Conservation (phyloP, 1,140 invertebrate genomes). For the Zaprionus ghesquierei region DNA sequence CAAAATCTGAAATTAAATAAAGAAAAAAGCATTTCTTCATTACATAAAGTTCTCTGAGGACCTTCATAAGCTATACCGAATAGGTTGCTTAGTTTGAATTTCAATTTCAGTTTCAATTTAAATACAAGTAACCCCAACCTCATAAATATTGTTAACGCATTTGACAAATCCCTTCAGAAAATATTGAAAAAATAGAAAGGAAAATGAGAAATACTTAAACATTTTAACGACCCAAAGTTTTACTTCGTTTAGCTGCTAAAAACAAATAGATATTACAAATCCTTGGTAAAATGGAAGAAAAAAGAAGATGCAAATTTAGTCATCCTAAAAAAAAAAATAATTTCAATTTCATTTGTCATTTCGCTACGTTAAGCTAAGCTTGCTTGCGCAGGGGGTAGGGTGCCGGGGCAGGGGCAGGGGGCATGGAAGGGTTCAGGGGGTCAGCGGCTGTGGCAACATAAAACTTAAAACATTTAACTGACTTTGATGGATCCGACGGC, state of each 20-base stretch:
- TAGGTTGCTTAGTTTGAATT: too few species aligned
- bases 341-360: slow-evolving; percentile 79
- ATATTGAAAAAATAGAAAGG: neutral
- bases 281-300: neutral
- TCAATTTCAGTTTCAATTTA: too few species aligned
- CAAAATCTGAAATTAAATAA: too few species aligned
- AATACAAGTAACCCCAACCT: too few species aligned
- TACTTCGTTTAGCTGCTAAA: neutral
- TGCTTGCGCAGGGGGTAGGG: neutral
- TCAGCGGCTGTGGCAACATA: slow-evolving; percentile 35
- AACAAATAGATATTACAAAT: neutral
- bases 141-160: too few species aligned
- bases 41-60: too few species aligned
- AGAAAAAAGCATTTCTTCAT: too few species aligned
- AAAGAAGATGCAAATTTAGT: slow-evolving; percentile 20
- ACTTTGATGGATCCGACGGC: slow-evolving; percentile 70
- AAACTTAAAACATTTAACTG: slow-evolving; percentile 47
- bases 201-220: neutral
- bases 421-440: slow-evolving; percentile 7
- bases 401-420: neutral
- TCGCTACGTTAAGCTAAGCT: slow-evolving; percentile 53
- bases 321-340: slow-evolving; percentile 35
- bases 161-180: too few species aligned
- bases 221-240: neutral
- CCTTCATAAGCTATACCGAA: too few species aligned